Conservation (phyloP, 92 coral and sea anemone genomes). For the Pocillopora grandis region DNA sequence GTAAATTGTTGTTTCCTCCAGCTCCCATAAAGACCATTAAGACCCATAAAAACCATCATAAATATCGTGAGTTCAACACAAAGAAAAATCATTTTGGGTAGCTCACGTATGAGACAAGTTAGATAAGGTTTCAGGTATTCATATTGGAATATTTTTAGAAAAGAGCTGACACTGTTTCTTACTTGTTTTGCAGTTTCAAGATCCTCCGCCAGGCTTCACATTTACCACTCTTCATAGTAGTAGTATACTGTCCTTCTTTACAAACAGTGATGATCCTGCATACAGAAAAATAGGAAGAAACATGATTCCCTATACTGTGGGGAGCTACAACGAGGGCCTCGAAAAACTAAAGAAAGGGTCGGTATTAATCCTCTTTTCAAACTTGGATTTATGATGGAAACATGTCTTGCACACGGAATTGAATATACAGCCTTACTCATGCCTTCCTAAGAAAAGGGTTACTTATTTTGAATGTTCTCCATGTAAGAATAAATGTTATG, state of each 20-base stretch:
- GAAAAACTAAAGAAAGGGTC: conserved; percentile 57
- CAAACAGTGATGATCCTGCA: conserved; percentile 59
- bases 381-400: not conserved
- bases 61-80: too few relatives aligned
- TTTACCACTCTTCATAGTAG: conserved; percentile 70
- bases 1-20: too few relatives aligned
- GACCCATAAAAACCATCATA: too few relatives aligned
- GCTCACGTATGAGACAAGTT: too few relatives aligned
- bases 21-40: too few relatives aligned
- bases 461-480: too few relatives aligned
- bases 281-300: conserved; percentile 60
- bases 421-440: too few relatives aligned
- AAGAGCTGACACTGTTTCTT: not conserved
- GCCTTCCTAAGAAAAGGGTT: too few relatives aligned
- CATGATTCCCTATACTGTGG: conserved; percentile 63
- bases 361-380: not conserved
- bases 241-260: conserved; percentile 65
- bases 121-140: not conserved
- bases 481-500: too few relatives aligned
- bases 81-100: too few relatives aligned
- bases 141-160: not conserved
- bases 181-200: conserved; percentile 31
- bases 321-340: conserved; percentile 50
- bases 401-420: too few relatives aligned
- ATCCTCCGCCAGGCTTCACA: conserved; percentile 60